Evolutionary conservation across 2,888 invertebrate genomes (phyloP).

Genomic region (Alcis repandata): DNA sequence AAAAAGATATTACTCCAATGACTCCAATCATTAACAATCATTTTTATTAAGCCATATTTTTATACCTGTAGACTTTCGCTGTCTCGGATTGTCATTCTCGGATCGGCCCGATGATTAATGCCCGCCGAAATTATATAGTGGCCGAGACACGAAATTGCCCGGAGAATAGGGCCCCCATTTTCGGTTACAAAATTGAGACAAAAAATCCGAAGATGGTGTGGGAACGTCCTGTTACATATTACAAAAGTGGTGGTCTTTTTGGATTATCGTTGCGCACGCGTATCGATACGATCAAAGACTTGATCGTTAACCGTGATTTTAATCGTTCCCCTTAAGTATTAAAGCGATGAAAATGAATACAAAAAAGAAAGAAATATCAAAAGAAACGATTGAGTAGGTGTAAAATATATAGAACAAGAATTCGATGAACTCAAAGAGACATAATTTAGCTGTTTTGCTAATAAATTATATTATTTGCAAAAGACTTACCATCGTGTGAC

Average conservation of each 20-base stretch:
- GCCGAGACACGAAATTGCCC: slow-evolving; percentile 72
- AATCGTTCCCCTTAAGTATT: slow-evolving; percentile 33
- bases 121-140: slow-evolving; percentile 78
- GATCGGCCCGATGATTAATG: slow-evolving; percentile 76
- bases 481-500: background rate
- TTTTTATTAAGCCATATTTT: slow-evolving; percentile 37
- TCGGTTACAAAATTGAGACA: slow-evolving; percentile 62
- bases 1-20: background rate
- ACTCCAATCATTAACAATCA: slow-evolving; percentile 33
- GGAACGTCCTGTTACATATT: slow-evolving; percentile 72
- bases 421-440: no score
- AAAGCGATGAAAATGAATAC: slow-evolving; percentile 17
- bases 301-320: slow-evolving; percentile 61
- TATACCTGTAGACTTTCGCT: slow-evolving; percentile 62
- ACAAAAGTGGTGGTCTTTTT: slow-evolving; percentile 58
- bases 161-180: slow-evolving; percentile 62
- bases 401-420: no score
- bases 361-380: background rate
- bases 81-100: slow-evolving; percentile 72
- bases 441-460: background rate
- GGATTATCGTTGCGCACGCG: slow-evolving; percentile 52
- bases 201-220: slow-evolving; percentile 63
- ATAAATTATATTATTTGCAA: no score
- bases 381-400: background rate
- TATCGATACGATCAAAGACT: slow-evolving; percentile 62